These are phyloP conservation scores for Apotomis capreana DNA, from an alignment of 2,888 invertebrate species.

Conservation along the genomic window DNA sequence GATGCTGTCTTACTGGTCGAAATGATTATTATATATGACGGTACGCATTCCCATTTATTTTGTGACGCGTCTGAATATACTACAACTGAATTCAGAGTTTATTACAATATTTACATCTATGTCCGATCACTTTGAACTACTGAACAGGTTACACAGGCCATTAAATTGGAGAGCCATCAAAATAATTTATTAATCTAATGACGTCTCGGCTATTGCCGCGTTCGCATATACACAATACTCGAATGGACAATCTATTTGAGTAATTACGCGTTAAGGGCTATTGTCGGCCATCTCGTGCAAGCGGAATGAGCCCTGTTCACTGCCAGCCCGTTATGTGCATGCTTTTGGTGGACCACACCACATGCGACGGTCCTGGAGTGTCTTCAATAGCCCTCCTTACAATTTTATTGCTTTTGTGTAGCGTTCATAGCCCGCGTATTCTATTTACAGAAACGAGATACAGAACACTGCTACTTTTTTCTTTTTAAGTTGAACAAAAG, in stretches of 20 bases:
- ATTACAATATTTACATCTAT: neutral
- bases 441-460: slow-evolving; percentile 26
- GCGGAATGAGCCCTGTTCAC: slow-evolving; percentile 79
- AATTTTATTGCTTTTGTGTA: slow-evolving; percentile 59
- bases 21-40: too few species aligned
- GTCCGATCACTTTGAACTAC: neutral
- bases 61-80: neutral
- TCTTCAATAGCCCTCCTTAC: slow-evolving; percentile 66
- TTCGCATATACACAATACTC: slow-evolving; percentile 75
- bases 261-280: slow-evolving; percentile 83
- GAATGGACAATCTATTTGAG: slow-evolving; percentile 83
- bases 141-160: slow-evolving; percentile 12
- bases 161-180: slow-evolving; percentile 27
- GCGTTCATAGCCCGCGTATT: slow-evolving; percentile 29
- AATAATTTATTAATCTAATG: slow-evolving; percentile 38
- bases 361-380: slow-evolving; percentile 62
- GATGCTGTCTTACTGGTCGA: neutral
- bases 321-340: slow-evolving; percentile 73
- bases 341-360: slow-evolving; percentile 64
- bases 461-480: slow-evolving; percentile 11
- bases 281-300: slow-evolving; percentile 82
- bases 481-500: slow-evolving; percentile 21
- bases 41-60: too few species aligned
- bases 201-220: slow-evolving; percentile 61
- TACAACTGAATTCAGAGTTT: neutral